Percentiles rank a stretch among this genome's conserved stretches.
phyloP scores from a whole-genome alignment of 2,113 vertebrate genomes.

The Lasiurus borealis region DNA sequence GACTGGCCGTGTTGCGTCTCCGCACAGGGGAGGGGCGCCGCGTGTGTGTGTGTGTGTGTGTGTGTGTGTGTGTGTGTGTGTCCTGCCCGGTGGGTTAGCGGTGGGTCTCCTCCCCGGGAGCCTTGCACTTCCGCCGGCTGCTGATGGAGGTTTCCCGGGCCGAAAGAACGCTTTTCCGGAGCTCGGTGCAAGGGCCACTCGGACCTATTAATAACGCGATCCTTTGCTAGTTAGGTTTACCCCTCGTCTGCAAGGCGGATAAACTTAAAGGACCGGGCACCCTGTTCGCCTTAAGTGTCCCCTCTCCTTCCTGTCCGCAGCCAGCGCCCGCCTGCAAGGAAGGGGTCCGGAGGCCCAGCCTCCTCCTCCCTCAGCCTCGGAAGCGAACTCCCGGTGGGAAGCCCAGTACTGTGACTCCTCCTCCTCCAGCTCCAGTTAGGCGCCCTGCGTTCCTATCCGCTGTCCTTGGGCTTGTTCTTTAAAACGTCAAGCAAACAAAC shows the following conservation, averaged over 20 bases:
- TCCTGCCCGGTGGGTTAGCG: no score
- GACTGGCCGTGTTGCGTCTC: fast-evolving
- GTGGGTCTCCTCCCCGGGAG: background rate
- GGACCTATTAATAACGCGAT: background rate
- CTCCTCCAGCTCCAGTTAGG: background rate
- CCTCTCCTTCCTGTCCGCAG: no score
- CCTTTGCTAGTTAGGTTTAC: no score
- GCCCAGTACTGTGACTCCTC: background rate
- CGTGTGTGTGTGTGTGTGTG: background rate
- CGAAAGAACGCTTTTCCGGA: background rate
- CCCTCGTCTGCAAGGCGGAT: background rate
- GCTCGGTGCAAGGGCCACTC: background rate
- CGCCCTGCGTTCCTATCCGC: background rate
- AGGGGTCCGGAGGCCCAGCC: background rate
- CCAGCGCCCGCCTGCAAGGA: background rate
- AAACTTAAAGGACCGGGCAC: background rate
- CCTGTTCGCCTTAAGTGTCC: background rate
- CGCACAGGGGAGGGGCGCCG: no score
- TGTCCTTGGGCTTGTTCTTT: background rate
- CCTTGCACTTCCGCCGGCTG: background rate
- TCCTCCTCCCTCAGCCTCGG: background rate
- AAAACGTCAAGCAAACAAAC: background rate
- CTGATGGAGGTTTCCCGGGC: background rate
- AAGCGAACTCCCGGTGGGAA: background rate
- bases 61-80: background rate